Conservation (phyloP, 2,797 vertebrate genomes). For the Uromys caudimaculatus region DNA sequence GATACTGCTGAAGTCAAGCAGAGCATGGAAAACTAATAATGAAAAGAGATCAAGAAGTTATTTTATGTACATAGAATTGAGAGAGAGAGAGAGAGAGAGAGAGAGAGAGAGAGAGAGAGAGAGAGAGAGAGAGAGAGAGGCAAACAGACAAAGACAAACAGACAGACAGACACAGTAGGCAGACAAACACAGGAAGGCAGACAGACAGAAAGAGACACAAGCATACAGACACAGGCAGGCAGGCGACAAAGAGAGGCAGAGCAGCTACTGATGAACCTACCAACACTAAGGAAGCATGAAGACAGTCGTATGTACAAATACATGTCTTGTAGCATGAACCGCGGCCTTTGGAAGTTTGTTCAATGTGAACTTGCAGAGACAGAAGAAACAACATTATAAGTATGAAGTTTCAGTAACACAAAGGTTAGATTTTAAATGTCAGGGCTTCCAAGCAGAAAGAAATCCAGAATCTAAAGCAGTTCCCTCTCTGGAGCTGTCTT, state of each 20-base stretch:
- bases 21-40: background rate
- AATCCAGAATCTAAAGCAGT: conserved; percentile 23
- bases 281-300: background rate
- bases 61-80: conserved; percentile 9
- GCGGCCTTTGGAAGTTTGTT: background rate
- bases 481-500: conserved; percentile 36
- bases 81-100: background rate
- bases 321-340: background rate
- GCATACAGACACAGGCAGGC: background rate
- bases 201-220: background rate
- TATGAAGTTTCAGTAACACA: conserved; percentile 17
- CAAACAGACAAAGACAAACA: too few relatives aligned
- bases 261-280: background rate
- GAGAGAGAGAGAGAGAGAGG: background rate
- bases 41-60: background rate
- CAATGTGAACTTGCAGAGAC: background rate
- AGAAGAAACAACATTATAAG: background rate
- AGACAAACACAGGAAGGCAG: too few relatives aligned
- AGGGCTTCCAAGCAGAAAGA: background rate
- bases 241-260: background rate
- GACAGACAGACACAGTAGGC: too few relatives aligned
- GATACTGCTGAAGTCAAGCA: background rate
- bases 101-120: background rate
- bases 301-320: conserved; percentile 21
- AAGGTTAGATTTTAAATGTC: conserved; percentile 42